These are phyloP conservation scores for Coracopsis vasa DNA, from an alignment of 2,113 vertebrate species.

Conservation along the genomic window DNA sequence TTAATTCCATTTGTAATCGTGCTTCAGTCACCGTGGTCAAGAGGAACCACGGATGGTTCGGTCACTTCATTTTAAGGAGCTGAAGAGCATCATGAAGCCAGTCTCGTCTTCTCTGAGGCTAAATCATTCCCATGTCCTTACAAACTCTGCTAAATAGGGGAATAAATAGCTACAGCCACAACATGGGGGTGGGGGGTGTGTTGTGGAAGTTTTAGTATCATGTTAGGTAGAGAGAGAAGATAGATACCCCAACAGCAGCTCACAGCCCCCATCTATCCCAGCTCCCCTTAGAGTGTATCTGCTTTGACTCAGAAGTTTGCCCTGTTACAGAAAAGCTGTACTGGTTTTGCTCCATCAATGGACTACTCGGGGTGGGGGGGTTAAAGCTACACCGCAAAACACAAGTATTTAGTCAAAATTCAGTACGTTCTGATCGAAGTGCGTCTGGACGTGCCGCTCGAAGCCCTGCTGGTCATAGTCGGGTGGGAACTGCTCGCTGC, in stretches of 20 bases:
- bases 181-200: background rate
- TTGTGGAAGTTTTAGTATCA: background rate
- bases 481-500: slow-evolving; percentile 94
- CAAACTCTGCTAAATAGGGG: slow-evolving; percentile 29
- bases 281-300: slow-evolving; percentile 23
- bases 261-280: background rate
- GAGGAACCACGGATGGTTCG: background rate
- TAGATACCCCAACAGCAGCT: slow-evolving; percentile 48
- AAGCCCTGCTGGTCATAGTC: slow-evolving; percentile 95
- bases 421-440: slow-evolving; percentile 89
- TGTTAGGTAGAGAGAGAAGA: slow-evolving; percentile 44
- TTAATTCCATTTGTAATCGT: slow-evolving; percentile 32
- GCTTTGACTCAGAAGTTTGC: slow-evolving; percentile 38
- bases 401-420: slow-evolving; percentile 81
- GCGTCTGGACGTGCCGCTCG: slow-evolving; percentile 94
- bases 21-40: slow-evolving; percentile 29
- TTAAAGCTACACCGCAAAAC: slow-evolving; percentile 44
- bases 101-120: background rate
- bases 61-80: background rate
- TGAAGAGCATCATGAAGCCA: background rate
- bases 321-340: background rate
- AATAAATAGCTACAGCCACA: slow-evolving; percentile 68
- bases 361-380: background rate
- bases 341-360: background rate
- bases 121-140: slow-evolving; percentile 27